These are phyloP conservation scores for Eulemur rubriventer DNA, from an alignment of 2,797 vertebrate species.

Conservation along the genomic window DNA sequence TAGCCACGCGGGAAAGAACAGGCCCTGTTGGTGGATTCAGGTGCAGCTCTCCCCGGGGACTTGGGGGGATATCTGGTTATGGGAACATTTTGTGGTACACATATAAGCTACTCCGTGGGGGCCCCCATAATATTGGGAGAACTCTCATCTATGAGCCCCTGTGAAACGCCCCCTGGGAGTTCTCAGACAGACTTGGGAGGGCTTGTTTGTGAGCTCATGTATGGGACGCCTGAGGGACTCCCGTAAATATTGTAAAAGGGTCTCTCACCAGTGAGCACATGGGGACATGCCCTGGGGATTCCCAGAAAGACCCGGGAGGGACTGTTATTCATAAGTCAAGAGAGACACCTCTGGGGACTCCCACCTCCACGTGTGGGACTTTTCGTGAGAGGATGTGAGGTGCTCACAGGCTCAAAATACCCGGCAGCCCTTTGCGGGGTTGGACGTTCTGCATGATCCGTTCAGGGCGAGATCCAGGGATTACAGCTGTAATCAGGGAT, in stretches of 20 bases:
- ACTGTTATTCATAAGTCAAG: not conserved
- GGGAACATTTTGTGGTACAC: not conserved
- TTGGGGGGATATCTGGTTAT: not conserved
- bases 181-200: not conserved
- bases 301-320: not conserved
- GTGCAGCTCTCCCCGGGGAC: not conserved
- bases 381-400: not conserved
- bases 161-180: not conserved
- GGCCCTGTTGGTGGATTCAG: not conserved
- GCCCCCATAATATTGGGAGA: not conserved
- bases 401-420: not conserved
- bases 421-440: too few relatives aligned
- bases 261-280: not conserved
- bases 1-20: accelerated
- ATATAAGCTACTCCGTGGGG: not conserved
- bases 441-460: not conserved
- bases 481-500: not conserved
- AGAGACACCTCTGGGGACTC: not conserved
- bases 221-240: not conserved
- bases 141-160: not conserved
- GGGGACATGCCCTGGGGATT: not conserved
- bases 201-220: not conserved
- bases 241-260: not conserved
- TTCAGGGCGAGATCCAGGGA: not conserved
- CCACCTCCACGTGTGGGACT: not conserved